phyloP scores from a whole-genome alignment of 2,113 vertebrate species.

The Dolichallabes microphthalmus region DNA sequence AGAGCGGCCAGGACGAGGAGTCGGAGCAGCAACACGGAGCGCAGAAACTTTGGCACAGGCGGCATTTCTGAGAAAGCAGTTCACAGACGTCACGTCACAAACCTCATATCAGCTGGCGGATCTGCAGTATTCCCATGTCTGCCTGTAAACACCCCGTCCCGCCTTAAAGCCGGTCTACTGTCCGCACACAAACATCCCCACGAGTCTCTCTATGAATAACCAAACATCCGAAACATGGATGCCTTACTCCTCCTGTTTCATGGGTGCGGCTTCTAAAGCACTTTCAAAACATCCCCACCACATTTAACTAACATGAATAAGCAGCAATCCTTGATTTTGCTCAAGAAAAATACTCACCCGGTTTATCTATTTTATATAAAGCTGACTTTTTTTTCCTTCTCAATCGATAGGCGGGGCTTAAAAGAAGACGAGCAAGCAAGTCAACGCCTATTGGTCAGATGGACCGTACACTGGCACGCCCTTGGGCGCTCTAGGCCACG shows the following conservation, averaged over 20 bases:
- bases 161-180: not conserved
- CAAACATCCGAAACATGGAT: not conserved
- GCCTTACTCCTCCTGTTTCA: too few species aligned
- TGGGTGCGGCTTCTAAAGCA: not conserved
- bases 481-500: not conserved
- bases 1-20: conserved; percentile 28
- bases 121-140: not conserved
- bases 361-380: not conserved
- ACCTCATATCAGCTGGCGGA: not conserved
- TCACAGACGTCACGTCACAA: not conserved
- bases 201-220: not conserved
- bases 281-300: not conserved
- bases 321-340: not conserved
- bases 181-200: not conserved
- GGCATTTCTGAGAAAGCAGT: not conserved
- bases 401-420: not conserved
- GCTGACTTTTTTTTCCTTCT: not conserved
- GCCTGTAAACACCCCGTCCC: not conserved
- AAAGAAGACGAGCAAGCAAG: not conserved
- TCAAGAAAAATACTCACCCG: too few species aligned
- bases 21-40: conserved; percentile 33
- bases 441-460: not conserved
- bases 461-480: not conserved
- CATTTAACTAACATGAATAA: not conserved
- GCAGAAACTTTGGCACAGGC: conserved; percentile 46